Base-by-base conservation (phyloP, 2,113 vertebrate species). In the Lonchura striata region DNA sequence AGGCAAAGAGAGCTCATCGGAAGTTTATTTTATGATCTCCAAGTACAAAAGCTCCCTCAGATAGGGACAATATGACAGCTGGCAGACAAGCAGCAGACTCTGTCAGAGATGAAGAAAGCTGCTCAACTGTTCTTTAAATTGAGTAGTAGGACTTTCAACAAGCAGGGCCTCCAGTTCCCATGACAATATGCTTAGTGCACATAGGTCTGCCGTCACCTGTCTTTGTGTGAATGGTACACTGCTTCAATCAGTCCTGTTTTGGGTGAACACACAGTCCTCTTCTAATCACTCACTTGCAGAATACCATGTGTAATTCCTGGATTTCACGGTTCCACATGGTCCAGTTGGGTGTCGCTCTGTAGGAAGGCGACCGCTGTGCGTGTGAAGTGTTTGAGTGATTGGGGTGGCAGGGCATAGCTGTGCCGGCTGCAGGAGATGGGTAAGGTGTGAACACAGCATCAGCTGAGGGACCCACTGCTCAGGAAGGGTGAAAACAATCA, bases 1-100 rank as follows among this genome's bases (percentile, higher is more conserved):
- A 82, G 60, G 86, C 70, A 95, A 93, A 83, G 52, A 93, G 52
- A 74, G 59, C 54, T 91, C 56, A 84, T 95, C 41, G 44, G 87
- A 94, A 94, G 42, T 88, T n/a, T 74, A 78, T 79, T 93, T 92
- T 85, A 86, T 64, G 69, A 92, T 47, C 50, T 84, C 28, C 35
- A 66, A 76, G 56, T 65, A 70, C n/a, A 95, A 94, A 93, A 72
- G 3, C 42, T 89, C 24, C 37, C 69, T 75, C 44, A 69, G 28
- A 82, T 3, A 83, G 22, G 46, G 60, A 79, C 83, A 86, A 49
- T 59, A 91, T 80, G 74, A 92, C 84, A 92, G 63, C 78, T 86
- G 56, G 89, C 63, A 92, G 78, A 88, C 86, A 94, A 82, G 61
- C 30, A 74, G 64, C 44, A 95, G 71, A 49, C 60, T 89, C 49